Base-by-base conservation (phyloP, 1,140 invertebrate species). In the Drosophila melanogaster region DNA sequence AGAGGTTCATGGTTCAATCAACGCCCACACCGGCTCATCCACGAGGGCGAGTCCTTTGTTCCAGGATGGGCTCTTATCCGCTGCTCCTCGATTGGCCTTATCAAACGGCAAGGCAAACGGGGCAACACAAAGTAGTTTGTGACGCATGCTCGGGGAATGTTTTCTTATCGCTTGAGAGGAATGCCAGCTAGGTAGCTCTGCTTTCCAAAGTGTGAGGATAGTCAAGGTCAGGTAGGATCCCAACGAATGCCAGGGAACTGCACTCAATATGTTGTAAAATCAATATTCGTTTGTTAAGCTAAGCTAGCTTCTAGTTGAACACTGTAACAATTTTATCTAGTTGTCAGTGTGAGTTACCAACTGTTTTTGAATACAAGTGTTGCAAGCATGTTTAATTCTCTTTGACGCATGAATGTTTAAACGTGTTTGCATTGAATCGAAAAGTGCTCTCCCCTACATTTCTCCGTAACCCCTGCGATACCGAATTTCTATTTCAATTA, bases 101-200 rank as follows among this genome's bases (percentile, higher is more conserved):
- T 71, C 67, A 70, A n/a, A n/a, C n/a, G n/a, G n/a, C n/a, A n/a
- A n/a, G n/a, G n/a, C n/a, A n/a, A n/a, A 17, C 17, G 17, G 38
- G 66, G 35, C 50, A 70, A 41, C 57, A 65, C 57, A 65, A 71
- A 71, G 57, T 41, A 26, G 65, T 71, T n/a, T 41, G 24, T 83
- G 79, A 81, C 79, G 79, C 79, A 81, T 74, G n/a, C 44, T n/a
- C 10, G 37, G 37, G 71, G 69, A 79, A 81, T 84, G 73, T 62
- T 49, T 40, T n/a, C 43, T 49, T 71, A 71, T 71, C 67, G 65
- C 24, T 35, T 26, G 12, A 37, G 12, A 15, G 60, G 44, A 67
- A 67, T 64, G 47, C 44, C 30, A 35, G 44, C 33, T 61, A 65
- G 67, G 62, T 44, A 76, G 38, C n/a, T 10, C n/a, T 54, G 37